Conservation (phyloP, 2,797 vertebrate species). For the Macroramphosus scolopax region DNA sequence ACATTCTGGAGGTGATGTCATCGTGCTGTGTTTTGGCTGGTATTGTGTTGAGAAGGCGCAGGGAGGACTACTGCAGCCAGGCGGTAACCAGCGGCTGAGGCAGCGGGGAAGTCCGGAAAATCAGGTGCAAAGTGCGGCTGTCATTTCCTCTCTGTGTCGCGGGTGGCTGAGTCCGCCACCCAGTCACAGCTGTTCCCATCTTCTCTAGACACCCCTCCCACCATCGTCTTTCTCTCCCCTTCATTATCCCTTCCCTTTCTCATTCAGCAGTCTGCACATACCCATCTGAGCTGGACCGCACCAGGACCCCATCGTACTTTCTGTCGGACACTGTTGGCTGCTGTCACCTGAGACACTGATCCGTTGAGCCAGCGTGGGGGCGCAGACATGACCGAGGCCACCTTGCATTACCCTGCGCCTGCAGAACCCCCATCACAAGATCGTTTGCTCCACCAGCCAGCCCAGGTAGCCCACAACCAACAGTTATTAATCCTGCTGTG, state of each 20-base stretch:
- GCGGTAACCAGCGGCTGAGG: conserved; percentile 67
- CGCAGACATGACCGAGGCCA: conserved; percentile 76
- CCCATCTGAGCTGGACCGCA: conserved; percentile 74
- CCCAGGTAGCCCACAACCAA: conserved; percentile 64
- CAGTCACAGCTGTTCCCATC: conserved; percentile 75
- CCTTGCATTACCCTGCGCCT: conserved; percentile 65
- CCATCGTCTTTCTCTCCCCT: conserved; percentile 48
- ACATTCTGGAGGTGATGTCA: conserved; percentile 82
- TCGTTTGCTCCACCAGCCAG: conserved; percentile 60
- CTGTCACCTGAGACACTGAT: conserved; percentile 65
- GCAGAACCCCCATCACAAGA: conserved; percentile 66
- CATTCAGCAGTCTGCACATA: conserved; percentile 63
- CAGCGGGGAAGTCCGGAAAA: conserved; percentile 74
- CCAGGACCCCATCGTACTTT: conserved; percentile 59
- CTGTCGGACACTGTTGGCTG: conserved; percentile 57
- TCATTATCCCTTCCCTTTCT: conserved; percentile 58
- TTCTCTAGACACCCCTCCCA: conserved; percentile 58
- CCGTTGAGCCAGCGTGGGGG: conserved; percentile 57
- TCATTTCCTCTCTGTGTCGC: conserved; percentile 75
- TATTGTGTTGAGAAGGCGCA: conserved; percentile 73
- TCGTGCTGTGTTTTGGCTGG: conserved; percentile 78
- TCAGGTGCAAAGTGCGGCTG: conserved; percentile 82
- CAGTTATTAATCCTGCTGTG: conserved; percentile 56
- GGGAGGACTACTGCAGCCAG: conserved; percentile 63
- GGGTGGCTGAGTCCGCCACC: conserved; percentile 75